Evolutionary conservation across 1,140 invertebrate genomes (phyloP), one percentile per base, ranked within the genome.

Genomic region (Procambarus clarkii): DNA sequence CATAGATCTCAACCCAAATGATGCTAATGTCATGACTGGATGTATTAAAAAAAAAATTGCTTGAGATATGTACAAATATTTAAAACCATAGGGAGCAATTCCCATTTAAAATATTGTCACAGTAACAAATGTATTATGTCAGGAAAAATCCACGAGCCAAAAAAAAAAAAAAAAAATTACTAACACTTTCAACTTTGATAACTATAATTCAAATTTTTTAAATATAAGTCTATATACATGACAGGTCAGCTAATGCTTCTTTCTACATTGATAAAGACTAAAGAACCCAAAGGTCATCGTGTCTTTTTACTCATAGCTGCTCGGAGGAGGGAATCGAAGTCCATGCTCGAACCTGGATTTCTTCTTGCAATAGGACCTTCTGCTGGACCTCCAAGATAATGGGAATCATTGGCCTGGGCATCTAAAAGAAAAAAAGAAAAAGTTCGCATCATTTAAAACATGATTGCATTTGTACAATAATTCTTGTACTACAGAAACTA

Each of bases 241-340:
- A 78, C 64, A 74, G 48, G 85, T 86, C 85, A 86, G 54, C 85
- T 86, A 78, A 60, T 44, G 1, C 58, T 58, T 60, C 21, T 78
- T 45, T 8, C 34, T 83, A 89, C 60, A 82, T 24, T 44, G 78
- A 83, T 74, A 82, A 71, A 69, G 13, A 76, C 87, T 89, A 89
- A 69, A 44, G 8, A 64, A 24, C 87, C 45, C 87, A 46, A 82
- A 71, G 87, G 87, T 89, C 87, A 89, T 89, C 87, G 87, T 54
- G 48, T 48, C 24, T 71, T 89, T 76, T 46, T 89, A 64, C 83
- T 83, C 87, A 89, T 89, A 58, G 87, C 87, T 77, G 87, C 87
- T 34, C 87, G 79, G 3, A 89, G 87, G 9, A 89, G 80, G n/a
- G 87, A 82, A 46, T 89, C 87, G 46, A 89, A 89, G 46, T 89